Evolutionary conservation across 2,888 invertebrate species (phyloP).

Genomic region (Apamea anceps): DNA sequence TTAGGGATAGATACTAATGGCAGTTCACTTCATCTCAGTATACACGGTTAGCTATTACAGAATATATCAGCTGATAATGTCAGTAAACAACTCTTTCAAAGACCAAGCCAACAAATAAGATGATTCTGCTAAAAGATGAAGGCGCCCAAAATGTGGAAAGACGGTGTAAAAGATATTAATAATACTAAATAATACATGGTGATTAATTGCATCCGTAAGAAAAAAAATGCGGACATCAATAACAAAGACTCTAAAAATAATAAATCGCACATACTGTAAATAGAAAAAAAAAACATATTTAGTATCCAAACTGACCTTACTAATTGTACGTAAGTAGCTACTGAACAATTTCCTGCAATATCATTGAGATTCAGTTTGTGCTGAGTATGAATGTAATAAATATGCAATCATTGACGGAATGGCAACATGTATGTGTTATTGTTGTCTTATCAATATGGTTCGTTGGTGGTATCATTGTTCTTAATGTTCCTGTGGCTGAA

Average conservation of each 20-base stretch:
- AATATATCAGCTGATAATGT: too few species aligned
- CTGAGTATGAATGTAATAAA: background rate
- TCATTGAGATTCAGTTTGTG: slow-evolving; percentile 5
- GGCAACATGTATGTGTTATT: background rate
- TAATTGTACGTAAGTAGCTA: background rate
- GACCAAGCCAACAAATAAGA: background rate
- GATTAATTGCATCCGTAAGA: background rate
- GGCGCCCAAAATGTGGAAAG: background rate
- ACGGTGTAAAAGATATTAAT: background rate
- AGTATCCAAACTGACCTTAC: background rate
- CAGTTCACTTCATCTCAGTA: too few species aligned
- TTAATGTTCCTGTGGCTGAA: background rate
- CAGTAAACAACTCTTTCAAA: background rate
- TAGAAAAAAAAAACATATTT: background rate
- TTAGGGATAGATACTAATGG: too few species aligned
- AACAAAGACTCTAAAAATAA: background rate
- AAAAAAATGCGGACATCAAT: background rate
- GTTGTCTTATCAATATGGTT: slow-evolving; percentile 10
- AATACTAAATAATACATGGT: background rate
- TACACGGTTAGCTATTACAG: too few species aligned
- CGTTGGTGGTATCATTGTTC: background rate
- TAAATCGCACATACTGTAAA: background rate
- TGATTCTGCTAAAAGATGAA: background rate
- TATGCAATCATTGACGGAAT: slow-evolving; percentile 9
- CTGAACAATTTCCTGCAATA: slow-evolving; percentile 12